Conservation (phyloP, 2,888 invertebrate species). For the Pyrocoelia pectoralis region DNA sequence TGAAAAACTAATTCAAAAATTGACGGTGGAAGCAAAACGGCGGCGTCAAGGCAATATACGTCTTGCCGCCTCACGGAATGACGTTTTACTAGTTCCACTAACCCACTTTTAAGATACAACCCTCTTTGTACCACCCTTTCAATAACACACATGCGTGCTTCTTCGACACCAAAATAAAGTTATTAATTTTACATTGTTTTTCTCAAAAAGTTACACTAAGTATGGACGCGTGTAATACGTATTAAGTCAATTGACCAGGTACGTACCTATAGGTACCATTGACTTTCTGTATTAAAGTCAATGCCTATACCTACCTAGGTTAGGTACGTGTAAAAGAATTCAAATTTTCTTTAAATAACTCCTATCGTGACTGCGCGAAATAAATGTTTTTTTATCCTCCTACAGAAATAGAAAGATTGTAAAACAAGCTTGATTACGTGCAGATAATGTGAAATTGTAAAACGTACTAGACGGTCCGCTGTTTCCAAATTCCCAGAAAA, state of each 20-base stretch:
- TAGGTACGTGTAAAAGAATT: too few relatives aligned
- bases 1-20: slow-evolving; percentile 9
- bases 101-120: slow-evolving; percentile 29
- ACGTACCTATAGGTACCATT: too few relatives aligned
- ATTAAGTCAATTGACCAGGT: too few relatives aligned
- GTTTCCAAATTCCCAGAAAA: too few relatives aligned
- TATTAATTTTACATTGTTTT: background rate
- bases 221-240: background rate
- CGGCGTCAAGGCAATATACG: slow-evolving; percentile 16
- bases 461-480: too few relatives aligned
- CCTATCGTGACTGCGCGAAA: background rate
- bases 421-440: background rate
- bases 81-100: slow-evolving; percentile 29
- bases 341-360: background rate
- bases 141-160: slow-evolving; percentile 24
- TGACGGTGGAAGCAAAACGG: background rate
- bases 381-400: background rate
- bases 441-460: background rate
- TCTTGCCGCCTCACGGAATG: slow-evolving; percentile 21
- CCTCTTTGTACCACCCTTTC: slow-evolving; percentile 14
- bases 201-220: background rate
- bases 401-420: background rate
- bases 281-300: too few relatives aligned
- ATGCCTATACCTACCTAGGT: too few relatives aligned
- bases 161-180: background rate